phyloP scores from a whole-genome alignment of 2,888 invertebrate genomes.

The Ethmia dodecea region DNA sequence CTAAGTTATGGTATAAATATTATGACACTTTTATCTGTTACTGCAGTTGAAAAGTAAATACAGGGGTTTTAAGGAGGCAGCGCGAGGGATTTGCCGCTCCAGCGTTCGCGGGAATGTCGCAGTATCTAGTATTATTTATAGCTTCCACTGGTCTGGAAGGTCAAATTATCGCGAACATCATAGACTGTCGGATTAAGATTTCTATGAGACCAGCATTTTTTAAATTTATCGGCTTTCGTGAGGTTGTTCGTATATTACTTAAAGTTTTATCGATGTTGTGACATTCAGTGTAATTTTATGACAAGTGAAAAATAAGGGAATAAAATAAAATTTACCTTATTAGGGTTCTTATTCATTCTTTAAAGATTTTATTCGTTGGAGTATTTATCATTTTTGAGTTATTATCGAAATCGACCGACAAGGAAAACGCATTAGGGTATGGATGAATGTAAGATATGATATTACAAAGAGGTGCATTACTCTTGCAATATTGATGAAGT shows the following conservation, averaged over 20 bases:
- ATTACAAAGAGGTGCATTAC: neutral
- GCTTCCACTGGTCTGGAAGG: constrained; percentile 40
- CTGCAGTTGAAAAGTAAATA: constrained; percentile 68
- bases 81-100: constrained; percentile 38
- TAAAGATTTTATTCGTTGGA: constrained; percentile 16
- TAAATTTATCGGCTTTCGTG: too few relatives aligned
- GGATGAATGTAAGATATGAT: constrained; percentile 10
- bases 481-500: constrained; percentile 1
- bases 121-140: constrained; percentile 36
- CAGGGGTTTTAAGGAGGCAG: constrained; percentile 35
- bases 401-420: constrained; percentile 46
- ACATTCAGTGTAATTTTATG: too few relatives aligned
- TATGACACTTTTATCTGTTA: constrained; percentile 73
- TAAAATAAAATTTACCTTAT: too few relatives aligned
- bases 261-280: too few relatives aligned
- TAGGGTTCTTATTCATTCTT: too few relatives aligned
- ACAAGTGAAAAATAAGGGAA: too few relatives aligned
- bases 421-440: constrained; percentile 58
- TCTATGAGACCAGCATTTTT: too few relatives aligned
- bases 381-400: constrained; percentile 51
- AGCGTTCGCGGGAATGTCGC: constrained; percentile 28
- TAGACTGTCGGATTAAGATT: constrained; percentile 29
- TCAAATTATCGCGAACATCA: constrained; percentile 34
- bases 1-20: constrained; percentile 72
- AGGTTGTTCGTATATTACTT: too few relatives aligned